Base-by-base conservation (phyloP, 2,888 invertebrate genomes). In the Branchipolynoe longqiensis region DNA sequence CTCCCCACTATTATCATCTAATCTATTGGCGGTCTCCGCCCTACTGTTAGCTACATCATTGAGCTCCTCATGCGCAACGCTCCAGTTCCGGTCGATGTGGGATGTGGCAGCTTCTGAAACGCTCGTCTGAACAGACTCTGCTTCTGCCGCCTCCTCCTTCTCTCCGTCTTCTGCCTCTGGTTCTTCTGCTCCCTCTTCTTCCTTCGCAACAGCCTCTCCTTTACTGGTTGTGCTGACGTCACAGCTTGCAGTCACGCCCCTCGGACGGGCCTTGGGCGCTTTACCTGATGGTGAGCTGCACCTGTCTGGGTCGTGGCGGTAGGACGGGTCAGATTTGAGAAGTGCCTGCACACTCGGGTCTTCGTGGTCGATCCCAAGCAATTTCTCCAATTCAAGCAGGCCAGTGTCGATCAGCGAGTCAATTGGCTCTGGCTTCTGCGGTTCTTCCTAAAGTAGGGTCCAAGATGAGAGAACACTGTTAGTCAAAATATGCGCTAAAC, bases 371-470 rank as follows among this genome's bases (percentile, higher is more conserved):
- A 78, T 78, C 28, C 78, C 78, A 22, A 78, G 78, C 25, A 78
- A 48, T 33, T 78, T 78, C 25, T 78, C 78, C 78, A 78, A 31
- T 48, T 78, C 78, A 6, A 78, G 54, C 18, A 78, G 48, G 0
- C 78, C 78, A 22, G 78, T 78, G 54, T 78, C 78, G 12, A 78
- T 78, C n/a, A 78, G 48, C 12, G 78, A 12, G n/a, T 78, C 78
- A 0, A 78, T 8, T n/a, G 28, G 28, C 48, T 41, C 78, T 31
- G 8, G n/a, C 2, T 40, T 38, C 58, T n/a, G 58, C 36, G 25
- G 8, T 31, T 62, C 62, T 25, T 62, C 62, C 62, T 62, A n/a
- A n/a, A n/a, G n/a, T n/a, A n/a, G n/a, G n/a, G n/a, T n/a, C n/a
- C n/a, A n/a, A n/a, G n/a, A n/a, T n/a, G n/a, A n/a, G n/a, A n/a